Evolutionary conservation across 35 echinoderm and acorn worm genomes (phyloP).

Genomic region (Apostichopus parvimensis): DNA sequence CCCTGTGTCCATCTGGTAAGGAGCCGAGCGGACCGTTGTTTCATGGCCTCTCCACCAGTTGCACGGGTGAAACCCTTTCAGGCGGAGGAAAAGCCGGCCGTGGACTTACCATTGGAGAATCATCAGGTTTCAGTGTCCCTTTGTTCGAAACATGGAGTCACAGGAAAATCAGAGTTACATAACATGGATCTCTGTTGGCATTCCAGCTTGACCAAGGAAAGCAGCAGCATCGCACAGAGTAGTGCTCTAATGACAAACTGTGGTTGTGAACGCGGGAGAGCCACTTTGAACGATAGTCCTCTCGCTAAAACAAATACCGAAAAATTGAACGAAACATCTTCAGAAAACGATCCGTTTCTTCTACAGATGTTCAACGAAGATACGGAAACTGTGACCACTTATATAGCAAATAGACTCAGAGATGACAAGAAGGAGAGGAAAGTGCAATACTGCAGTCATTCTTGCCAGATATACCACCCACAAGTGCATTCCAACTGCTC

Average conservation of each 20-base stretch:
- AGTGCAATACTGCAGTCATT: constrained; percentile 46
- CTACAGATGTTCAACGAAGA: not conserved
- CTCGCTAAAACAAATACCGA: not conserved
- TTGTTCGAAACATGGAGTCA: not conserved
- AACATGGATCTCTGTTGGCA: constrained; percentile 18
- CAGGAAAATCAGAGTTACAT: not conserved
- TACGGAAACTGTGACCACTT: not conserved
- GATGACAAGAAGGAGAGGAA: not conserved
- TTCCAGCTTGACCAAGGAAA: not conserved
- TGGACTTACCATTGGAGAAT: not conserved
- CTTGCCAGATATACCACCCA: constrained; percentile 21
- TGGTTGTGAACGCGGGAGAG: not conserved
- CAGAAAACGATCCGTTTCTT: not conserved
- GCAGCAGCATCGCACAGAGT: not conserved
- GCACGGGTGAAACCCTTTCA: constrained; percentile 58
- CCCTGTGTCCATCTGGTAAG: constrained; percentile 74
- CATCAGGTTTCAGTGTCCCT: not conserved
- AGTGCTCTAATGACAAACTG: not conserved
- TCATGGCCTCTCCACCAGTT: constrained; percentile 31
- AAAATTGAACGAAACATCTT: not conserved
- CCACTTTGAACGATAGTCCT: not conserved
- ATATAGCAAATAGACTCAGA: not conserved
- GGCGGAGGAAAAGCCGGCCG: not conserved
- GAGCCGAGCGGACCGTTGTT: constrained; percentile 72
- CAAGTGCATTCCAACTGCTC: constrained; percentile 22